phyloP scores from a whole-genome alignment of 2,113 vertebrate genomes.

The Baryphthengus martii region DNA sequence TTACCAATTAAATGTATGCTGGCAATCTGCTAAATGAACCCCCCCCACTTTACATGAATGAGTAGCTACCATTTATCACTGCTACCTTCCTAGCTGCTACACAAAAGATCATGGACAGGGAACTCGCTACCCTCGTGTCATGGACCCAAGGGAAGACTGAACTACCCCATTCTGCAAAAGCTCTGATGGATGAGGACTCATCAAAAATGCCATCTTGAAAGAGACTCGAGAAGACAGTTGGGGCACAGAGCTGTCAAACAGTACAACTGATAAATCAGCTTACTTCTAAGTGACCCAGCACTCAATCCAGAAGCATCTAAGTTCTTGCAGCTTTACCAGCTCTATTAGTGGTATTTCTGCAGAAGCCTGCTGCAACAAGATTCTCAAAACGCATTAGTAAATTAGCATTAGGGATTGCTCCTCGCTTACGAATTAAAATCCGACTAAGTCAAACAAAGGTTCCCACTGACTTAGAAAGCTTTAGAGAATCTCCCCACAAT shows the following conservation, averaged over 20 bases:
- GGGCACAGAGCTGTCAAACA: not conserved
- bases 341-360: not conserved
- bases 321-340: not conserved
- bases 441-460: not conserved
- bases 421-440: not conserved
- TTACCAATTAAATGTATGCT: not conserved
- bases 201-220: not conserved
- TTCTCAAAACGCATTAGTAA: not conserved
- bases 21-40: not conserved
- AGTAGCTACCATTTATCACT: not conserved
- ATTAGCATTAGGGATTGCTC: slow-evolving; percentile 28
- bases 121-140: not conserved
- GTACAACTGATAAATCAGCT: not conserved
- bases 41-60: not conserved
- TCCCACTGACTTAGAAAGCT: not conserved
- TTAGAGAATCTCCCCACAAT: not conserved
- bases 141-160: not conserved
- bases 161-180: not conserved
- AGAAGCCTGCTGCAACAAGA: not conserved
- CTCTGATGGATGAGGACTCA: not conserved
- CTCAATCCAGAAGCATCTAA: not conserved
- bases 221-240: not conserved
- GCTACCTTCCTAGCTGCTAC: not conserved
- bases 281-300: not conserved
- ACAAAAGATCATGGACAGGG: not conserved